Percentiles rank a stretch among this genome's conserved stretches.
Evolutionary conservation across 2,797 vertebrate genomes (phyloP).

Genomic region (Bovichtus diacanthus): DNA sequence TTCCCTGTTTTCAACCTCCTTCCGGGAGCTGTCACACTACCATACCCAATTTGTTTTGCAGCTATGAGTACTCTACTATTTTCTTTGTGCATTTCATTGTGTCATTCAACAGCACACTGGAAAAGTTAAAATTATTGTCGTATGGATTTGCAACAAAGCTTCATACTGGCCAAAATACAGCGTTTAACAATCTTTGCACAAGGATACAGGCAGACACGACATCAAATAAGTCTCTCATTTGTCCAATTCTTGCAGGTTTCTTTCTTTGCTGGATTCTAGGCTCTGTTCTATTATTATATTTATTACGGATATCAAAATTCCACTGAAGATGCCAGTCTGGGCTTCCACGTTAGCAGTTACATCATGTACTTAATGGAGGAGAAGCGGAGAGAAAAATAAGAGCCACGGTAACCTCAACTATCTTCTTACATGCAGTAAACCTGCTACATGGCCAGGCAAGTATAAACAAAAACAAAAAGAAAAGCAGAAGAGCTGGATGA

Average conservation of each 20-base stretch:
- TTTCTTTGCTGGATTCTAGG: neutral
- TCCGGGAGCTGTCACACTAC: neutral
- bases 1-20: too few relatives aligned
- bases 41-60: neutral
- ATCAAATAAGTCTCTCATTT: neutral
- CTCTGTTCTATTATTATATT: neutral
- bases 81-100: neutral
- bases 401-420: constrained; percentile 39
- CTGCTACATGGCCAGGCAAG: constrained; percentile 2
- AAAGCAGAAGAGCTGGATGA: constrained; percentile 44
- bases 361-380: constrained; percentile 42
- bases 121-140: neutral
- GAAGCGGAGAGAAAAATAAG: constrained; percentile 17
- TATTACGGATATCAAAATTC: neutral
- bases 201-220: neutral
- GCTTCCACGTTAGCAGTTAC: constrained; percentile 43
- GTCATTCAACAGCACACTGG: neutral
- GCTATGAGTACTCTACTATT: neutral
- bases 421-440: constrained; percentile 51
- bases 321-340: neutral
- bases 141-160: neutral
- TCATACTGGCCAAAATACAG: neutral
- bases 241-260: neutral
- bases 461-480: neutral
- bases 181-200: neutral